Evolutionary conservation across 1,140 invertebrate species (phyloP).

Genomic region (Doryteuthis pealeii): DNA sequence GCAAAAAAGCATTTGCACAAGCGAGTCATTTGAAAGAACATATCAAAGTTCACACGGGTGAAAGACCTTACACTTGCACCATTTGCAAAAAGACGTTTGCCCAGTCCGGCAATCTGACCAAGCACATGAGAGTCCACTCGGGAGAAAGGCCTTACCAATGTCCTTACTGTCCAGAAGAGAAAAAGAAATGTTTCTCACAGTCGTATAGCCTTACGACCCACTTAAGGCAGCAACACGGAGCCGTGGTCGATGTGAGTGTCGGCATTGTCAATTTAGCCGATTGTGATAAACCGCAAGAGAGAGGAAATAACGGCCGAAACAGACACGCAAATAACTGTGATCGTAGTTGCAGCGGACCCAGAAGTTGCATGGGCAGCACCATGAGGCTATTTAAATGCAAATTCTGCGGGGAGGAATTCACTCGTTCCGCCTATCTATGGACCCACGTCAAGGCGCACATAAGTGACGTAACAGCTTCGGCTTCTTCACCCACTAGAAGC

Average conservation of each 20-base stretch:
- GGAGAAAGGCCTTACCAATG: slow-evolving; percentile 31
- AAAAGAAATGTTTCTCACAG: slow-evolving; percentile 26
- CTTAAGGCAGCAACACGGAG: background rate
- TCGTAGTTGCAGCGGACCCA: background rate
- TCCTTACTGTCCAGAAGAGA: slow-evolving; percentile 38
- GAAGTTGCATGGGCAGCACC: background rate
- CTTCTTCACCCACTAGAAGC: background rate
- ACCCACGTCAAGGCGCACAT: background rate
- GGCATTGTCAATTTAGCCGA: background rate
- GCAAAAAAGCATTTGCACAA: slow-evolving; percentile 52
- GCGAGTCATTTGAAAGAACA: slow-evolving; percentile 84
- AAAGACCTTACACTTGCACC: slow-evolving; percentile 25
- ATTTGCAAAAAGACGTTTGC: slow-evolving; percentile 19
- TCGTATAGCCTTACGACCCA: no score
- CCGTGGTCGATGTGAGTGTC: background rate
- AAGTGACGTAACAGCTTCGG: background rate
- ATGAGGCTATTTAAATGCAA: background rate
- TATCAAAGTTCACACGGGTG: slow-evolving; percentile 77
- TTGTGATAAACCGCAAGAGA: background rate
- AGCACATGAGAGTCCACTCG: slow-evolving; percentile 86
- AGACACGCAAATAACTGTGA: background rate
- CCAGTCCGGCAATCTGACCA: slow-evolving; percentile 71
- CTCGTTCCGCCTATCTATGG: background rate
- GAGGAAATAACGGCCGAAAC: background rate
- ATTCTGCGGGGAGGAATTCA: background rate